Base-by-base conservation (phyloP, 2,888 invertebrate species). In the Malachius bipustulatus region DNA sequence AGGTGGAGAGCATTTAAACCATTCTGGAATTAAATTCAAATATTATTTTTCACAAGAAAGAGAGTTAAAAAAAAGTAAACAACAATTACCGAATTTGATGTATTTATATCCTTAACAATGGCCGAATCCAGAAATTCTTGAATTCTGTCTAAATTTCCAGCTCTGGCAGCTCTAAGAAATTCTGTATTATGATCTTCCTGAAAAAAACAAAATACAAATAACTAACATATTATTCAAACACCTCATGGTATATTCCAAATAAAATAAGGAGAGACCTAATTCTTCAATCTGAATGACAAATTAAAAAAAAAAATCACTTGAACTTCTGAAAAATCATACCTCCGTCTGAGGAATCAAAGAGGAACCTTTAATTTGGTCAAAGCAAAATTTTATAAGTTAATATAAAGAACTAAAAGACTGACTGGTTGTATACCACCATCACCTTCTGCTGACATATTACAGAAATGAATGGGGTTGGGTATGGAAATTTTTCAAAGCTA, bases 1-100 rank as follows among this genome's bases (percentile, higher is more conserved):
- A 97, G 71, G 64, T 97, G 97, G 47, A 97, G 72, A 26, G 97
- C 96, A 62, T 96, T 98, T 50, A 98, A 70, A 38, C 97, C 97
- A 64, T 97, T 97, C 88, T 93, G 69, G n/a, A n/a, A n/a, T n/a
- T n/a, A n/a, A n/a, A n/a, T n/a, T n/a, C n/a, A n/a, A n/a, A n/a
- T n/a, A n/a, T n/a, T n/a, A n/a, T n/a, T n/a, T n/a, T n/a, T n/a
- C 10, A 14, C 10, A 41, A 48, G 50, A n/a, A 28, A 32, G 15
- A 34, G 28, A 16, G 26, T 34, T 11, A 26, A 28, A 24, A n/a
- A 28, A 8, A 14, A 16, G 13, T 9, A 27, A 13, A 28, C n/a
- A n/a, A 16, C 36, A 66, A 80, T 80, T 66, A 94, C 94, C 59
- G 94, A 87, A 69, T 98, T 98, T 62, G 90, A 85, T 47, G 94